Conservation (phyloP, 2,888 invertebrate species). For the Volucella zonaria region DNA sequence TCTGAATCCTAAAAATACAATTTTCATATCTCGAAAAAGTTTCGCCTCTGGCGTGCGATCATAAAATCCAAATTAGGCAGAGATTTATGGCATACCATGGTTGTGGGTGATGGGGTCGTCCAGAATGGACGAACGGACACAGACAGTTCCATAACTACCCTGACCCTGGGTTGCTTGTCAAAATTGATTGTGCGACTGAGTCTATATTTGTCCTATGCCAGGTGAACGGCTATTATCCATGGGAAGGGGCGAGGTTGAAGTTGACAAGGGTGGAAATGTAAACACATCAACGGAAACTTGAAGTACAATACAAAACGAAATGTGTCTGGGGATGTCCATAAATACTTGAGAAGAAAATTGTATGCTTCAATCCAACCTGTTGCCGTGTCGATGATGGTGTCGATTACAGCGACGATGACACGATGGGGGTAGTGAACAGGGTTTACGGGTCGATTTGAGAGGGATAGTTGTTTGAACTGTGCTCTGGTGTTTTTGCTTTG, state of each 20-base stretch:
- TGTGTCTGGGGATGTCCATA: slow-evolving; percentile 8
- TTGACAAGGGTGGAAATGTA: background rate
- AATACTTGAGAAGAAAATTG: background rate
- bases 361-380: slow-evolving; percentile 12
- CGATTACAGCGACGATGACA: no score
- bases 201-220: slow-evolving; percentile 7
- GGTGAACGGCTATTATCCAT: background rate
- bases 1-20: slow-evolving; percentile 9
- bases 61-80: slow-evolving; percentile 12
- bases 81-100: slow-evolving; percentile 11
- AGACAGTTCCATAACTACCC: slow-evolving; percentile 6
- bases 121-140: background rate
- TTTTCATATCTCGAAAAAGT: background rate
- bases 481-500: background rate
- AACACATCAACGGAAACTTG: slow-evolving; percentile 10
- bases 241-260: background rate
- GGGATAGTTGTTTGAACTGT: background rate
- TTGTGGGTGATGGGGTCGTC: slow-evolving; percentile 1
- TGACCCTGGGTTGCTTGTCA: background rate
- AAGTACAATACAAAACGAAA: background rate
- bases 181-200: no score
- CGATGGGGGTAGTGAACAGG: background rate
- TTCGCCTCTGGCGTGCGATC: background rate
- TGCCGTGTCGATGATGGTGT: slow-evolving; percentile 6
- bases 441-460: slow-evolving; percentile 4